These are phyloP conservation scores for Clarias macrocephalus DNA, from an alignment of 2,113 vertebrate genomes.

Conservation along the genomic window DNA sequence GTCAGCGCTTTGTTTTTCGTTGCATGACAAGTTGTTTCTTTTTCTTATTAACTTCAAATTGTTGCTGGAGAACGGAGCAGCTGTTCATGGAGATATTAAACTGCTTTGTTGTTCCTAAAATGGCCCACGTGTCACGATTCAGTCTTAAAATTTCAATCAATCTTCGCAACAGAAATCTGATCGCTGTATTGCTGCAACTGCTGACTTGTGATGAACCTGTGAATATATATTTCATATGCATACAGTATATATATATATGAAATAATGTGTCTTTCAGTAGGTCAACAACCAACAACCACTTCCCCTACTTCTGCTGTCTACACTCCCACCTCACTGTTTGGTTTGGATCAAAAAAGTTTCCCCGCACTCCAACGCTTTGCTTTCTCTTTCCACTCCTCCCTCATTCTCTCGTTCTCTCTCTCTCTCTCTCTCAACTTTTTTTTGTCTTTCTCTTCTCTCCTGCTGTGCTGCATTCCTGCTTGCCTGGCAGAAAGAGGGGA, in stretches of 20 bases:
- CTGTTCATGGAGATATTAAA: neutral
- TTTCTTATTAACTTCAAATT: neutral
- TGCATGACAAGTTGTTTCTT: neutral
- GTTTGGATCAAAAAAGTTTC: conserved; percentile 24
- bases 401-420: conserved; percentile 34
- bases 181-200: neutral
- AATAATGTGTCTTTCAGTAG: neutral
- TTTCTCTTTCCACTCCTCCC: conserved; percentile 38
- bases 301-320: conserved; percentile 39
- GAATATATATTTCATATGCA: no score
- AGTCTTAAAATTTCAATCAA: neutral
- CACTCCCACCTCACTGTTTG: conserved; percentile 43
- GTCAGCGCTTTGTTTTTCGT: neutral
- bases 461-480: conserved; percentile 58
- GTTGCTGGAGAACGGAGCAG: neutral
- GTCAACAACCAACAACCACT: conserved; percentile 43
- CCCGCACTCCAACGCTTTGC: conserved; percentile 33
- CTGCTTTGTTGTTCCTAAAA: neutral
- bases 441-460: conserved; percentile 53
- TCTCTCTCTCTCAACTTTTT: conserved; percentile 29
- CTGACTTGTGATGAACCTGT: neutral
- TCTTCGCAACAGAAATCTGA: neutral
- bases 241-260: no score
- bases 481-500: conserved; percentile 39
- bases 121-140: neutral